These are phyloP conservation scores for Rhinoderma darwinii DNA, from an alignment of 2,113 vertebrate genomes.

Conservation along the genomic window DNA sequence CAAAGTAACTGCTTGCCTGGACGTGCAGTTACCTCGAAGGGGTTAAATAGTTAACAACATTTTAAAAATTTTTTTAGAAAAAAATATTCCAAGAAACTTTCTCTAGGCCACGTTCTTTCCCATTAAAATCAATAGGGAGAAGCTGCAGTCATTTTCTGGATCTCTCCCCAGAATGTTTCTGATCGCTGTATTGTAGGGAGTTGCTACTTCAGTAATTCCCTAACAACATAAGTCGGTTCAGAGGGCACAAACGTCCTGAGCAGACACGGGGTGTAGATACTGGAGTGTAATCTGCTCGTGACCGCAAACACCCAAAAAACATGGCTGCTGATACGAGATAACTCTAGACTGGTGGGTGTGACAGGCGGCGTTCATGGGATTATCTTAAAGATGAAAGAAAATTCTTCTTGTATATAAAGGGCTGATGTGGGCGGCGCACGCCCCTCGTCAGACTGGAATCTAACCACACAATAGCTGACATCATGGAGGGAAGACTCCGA, in stretches of 20 bases:
- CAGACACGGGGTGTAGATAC: not conserved
- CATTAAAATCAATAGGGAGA: no score
- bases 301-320: not conserved
- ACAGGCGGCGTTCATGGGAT: not conserved
- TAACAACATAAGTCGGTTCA: not conserved
- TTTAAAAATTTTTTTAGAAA: no score
- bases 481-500: no score
- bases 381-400: not conserved
- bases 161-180: no score
- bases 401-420: not conserved
- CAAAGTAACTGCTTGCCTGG: no score
- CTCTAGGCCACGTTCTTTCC: no score
- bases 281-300: not conserved
- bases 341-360: not conserved
- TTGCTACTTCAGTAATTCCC: no score
- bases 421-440: not conserved
- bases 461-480: not conserved
- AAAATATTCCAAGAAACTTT: no score
- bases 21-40: no score
- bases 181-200: no score
- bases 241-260: not conserved
- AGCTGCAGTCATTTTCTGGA: no score
- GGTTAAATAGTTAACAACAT: no score
- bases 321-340: not conserved
- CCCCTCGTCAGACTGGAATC: not conserved